Evolutionary conservation across 1,140 invertebrate genomes (phyloP).

Genomic region (Tetraneura akinire): DNA sequence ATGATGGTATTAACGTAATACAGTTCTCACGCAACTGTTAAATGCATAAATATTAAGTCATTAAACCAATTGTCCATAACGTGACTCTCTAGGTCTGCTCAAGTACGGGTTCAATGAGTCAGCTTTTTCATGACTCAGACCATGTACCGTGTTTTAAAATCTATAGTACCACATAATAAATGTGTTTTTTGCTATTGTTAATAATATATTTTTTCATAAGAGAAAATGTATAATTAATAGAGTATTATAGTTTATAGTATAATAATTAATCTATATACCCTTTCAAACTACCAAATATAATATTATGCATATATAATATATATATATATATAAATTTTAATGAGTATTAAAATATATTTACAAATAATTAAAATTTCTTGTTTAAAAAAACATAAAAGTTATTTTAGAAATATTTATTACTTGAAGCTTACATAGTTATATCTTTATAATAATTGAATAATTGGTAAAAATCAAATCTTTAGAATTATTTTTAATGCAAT

Average conservation of each 20-base stretch:
- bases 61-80: slow-evolving; percentile 38
- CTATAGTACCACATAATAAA: slow-evolving; percentile 23
- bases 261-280: background rate
- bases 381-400: too few species aligned
- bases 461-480: too few species aligned
- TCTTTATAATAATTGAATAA: too few species aligned
- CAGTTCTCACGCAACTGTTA: slow-evolving; percentile 1
- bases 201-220: background rate
- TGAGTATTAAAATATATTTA: background rate
- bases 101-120: slow-evolving; percentile 26
- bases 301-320: background rate
- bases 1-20: background rate
- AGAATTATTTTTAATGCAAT: too few species aligned
- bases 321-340: background rate
- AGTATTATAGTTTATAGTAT: too few species aligned
- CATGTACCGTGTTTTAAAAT: slow-evolving; percentile 12
- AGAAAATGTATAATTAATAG: background rate
- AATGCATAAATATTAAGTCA: slow-evolving; percentile 25
- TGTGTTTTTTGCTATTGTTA: background rate
- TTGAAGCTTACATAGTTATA: too few species aligned
- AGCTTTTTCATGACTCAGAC: slow-evolving; percentile 35
- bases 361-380: too few species aligned
- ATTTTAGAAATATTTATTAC: too few species aligned
- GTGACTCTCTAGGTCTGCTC: background rate
- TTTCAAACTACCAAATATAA: too few species aligned